Evolutionary conservation across 2,113 vertebrate genomes (phyloP), one percentile per base, ranked within the genome.

Genomic region (Rhabdomys dilectus): DNA sequence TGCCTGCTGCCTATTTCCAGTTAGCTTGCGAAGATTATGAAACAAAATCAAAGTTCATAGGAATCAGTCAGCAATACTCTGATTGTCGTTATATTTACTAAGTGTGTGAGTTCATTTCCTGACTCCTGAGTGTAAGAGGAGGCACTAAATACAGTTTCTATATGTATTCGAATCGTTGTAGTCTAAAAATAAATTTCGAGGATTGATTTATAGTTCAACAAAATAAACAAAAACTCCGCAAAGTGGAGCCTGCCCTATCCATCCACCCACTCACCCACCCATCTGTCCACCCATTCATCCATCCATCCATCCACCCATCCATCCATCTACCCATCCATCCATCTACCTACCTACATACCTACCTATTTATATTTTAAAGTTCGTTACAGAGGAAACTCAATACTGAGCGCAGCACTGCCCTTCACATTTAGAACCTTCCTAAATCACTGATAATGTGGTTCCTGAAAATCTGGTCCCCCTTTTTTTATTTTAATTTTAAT

Each of bases 1-100:
- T 89, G n/a, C 12, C 22, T 90, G 73, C 5, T 42, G 15, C 5
- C 64, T 51, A 19, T n/a, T 1, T 62, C 62, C 58, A 97, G n/a
- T 66, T 62, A 93, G 1, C 36, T 62, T 0, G 21, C 84, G 36
- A 89, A 92, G 72, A 95, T 89, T 92, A 80, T 76, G 62, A 96
- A 95, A 96, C 53, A 91, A 89, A 97, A 94, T 82, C 53, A 68
- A 39, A 53, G 29, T 53, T 96, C 68, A 60, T 45, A 72, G 68
- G 78, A 96, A 94, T 88, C 19, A 73, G 60, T 95, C n/a, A 84
- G 58, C 73, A 84, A 42, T 51, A 53, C 70, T 13, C 15, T 29
- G 0, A 58, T 91, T 96, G 34, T 90, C 66, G 92, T 96, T 56
- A 73, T 80, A 91, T 68, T 91, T 95, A 88, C 72, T 82, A 45